phyloP scores from a whole-genome alignment of 2,113 vertebrate species.

The Rutilus rutilus region DNA sequence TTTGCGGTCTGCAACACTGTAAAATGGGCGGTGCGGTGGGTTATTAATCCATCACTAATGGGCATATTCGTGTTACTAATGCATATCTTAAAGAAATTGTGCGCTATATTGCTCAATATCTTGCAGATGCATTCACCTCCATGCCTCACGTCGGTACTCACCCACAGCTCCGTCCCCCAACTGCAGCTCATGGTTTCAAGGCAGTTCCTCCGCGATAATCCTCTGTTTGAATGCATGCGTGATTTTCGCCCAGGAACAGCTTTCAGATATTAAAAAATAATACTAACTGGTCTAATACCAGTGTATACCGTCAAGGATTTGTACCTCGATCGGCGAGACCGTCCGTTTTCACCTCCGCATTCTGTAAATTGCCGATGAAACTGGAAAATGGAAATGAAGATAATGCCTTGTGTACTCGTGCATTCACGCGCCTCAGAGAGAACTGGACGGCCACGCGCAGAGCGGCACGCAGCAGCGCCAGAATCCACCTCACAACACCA shows the following conservation, averaged over 20 bases:
- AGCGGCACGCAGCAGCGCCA: constrained; percentile 1
- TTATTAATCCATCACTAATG: neutral
- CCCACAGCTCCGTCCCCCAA: constrained; percentile 80
- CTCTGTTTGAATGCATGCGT: constrained; percentile 62
- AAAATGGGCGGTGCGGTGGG: constrained; percentile 47
- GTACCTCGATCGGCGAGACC: constrained; percentile 46
- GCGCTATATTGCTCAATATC: neutral
- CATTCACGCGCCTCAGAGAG: constrained; percentile 45
- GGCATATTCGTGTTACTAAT: constrained; percentile 33
- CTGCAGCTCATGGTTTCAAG: constrained; percentile 71
- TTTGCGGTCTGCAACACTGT: constrained; percentile 16
- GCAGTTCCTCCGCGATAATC: constrained; percentile 60
- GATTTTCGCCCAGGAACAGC: neutral
- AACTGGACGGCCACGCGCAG: constrained; percentile 44
- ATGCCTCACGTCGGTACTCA: constrained; percentile 59
- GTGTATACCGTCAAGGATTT: constrained; percentile 45
- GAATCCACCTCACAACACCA: constrained; percentile 17
- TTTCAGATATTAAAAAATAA: constrained; percentile 11
- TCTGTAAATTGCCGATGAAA: constrained; percentile 45
- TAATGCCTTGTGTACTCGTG: constrained; percentile 30
- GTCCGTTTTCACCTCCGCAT: constrained; percentile 59
- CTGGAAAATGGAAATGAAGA: constrained; percentile 32
- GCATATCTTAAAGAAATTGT: neutral
- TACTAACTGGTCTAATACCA: constrained; percentile 4
- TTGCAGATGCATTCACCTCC: constrained; percentile 14